Evolutionary conservation across 2,113 vertebrate species (phyloP).

Genomic region (Tyto alba): DNA sequence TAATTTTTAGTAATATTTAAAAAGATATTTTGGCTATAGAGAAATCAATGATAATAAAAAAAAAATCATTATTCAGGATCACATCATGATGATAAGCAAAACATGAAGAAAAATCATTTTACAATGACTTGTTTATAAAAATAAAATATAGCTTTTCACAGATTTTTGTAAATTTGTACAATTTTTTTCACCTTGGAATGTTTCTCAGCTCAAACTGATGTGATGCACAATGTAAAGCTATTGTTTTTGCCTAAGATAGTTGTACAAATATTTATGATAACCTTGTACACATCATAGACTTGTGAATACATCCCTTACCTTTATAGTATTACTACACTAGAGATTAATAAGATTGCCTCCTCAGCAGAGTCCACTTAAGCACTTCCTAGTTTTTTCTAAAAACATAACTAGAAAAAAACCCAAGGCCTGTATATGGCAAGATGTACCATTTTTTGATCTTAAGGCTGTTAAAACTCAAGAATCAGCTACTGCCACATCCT

Average conservation of each 20-base stretch:
- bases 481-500: background rate
- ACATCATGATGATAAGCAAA: background rate
- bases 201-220: background rate
- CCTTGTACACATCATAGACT: background rate
- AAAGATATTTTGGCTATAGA: background rate
- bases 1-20: background rate
- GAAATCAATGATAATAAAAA: background rate
- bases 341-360: background rate
- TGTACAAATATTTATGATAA: background rate
- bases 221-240: background rate
- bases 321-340: background rate
- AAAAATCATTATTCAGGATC: too few relatives aligned
- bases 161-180: fast-evolving
- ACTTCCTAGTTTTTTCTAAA: background rate
- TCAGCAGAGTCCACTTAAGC: background rate
- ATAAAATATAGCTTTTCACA: background rate
- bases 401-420: background rate
- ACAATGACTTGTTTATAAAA: background rate
- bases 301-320: background rate
- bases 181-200: background rate
- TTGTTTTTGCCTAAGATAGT: background rate
- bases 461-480: background rate
- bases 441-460: background rate
- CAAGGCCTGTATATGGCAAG: background rate
- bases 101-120: background rate